phyloP scores from a whole-genome alignment of 2,888 invertebrate species.

The Nymphalis polychloros region DNA sequence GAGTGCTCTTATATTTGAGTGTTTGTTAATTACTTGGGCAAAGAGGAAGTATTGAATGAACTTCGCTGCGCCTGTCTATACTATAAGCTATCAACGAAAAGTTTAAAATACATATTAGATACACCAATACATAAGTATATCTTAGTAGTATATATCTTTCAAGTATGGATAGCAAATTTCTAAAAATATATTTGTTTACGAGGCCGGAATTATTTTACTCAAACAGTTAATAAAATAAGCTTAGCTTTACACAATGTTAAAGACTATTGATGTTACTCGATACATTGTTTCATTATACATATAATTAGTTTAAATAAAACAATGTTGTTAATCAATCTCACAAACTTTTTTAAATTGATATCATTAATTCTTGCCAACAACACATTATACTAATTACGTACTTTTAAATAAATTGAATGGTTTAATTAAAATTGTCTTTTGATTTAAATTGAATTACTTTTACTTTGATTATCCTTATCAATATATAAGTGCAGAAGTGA shows the following conservation, averaged over 20 bases:
- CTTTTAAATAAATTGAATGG: slow-evolving; percentile 3
- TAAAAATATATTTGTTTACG: too few relatives aligned
- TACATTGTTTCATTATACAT: background rate
- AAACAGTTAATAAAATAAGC: too few relatives aligned
- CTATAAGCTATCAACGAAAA: too few relatives aligned
- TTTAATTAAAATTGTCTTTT: slow-evolving; percentile 10
- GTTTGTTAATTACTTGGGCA: background rate
- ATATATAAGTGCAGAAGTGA: background rate
- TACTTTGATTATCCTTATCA: background rate
- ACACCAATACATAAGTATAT: too few relatives aligned
- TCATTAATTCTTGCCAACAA: slow-evolving; percentile 7
- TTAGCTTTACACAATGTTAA: too few relatives aligned
- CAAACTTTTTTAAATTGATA: background rate
- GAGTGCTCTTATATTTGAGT: background rate
- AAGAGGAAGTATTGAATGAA: background rate
- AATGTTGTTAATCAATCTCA: background rate
- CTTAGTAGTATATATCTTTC: too few relatives aligned
- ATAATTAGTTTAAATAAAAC: background rate
- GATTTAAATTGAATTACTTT: background rate
- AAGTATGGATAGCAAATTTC: too few relatives aligned
- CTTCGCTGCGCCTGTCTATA: background rate
- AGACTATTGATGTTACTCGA: background rate
- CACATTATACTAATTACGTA: background rate
- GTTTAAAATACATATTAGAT: too few relatives aligned
- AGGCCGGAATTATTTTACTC: too few relatives aligned